Percentiles rank a stretch among this genome's conserved stretches.
Evolutionary conservation across 2,797 vertebrate genomes (phyloP).

Genomic region (Lepus oiostolus): DNA sequence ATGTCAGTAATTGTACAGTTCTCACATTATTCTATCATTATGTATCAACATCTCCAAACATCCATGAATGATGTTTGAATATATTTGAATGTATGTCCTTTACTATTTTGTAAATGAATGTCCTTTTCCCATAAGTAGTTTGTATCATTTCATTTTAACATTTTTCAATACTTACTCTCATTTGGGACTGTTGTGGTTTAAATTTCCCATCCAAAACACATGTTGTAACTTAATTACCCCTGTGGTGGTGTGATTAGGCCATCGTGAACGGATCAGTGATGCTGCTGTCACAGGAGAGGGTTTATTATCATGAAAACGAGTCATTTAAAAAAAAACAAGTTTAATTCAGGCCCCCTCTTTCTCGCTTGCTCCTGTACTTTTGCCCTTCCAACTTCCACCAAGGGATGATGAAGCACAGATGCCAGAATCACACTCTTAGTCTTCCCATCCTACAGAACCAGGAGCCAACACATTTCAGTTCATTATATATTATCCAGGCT

Average conservation of each 20-base stretch:
- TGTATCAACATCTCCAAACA: conserved; percentile 35
- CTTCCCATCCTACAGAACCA: not conserved
- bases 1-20: conserved; percentile 32
- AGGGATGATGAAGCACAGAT: not conserved
- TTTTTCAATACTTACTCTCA: conserved; percentile 21
- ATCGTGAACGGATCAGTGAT: too few relatives aligned
- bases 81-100: not conserved
- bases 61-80: not conserved
- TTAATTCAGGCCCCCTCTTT: not conserved
- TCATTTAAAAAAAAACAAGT: not conserved
- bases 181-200: not conserved
- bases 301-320: not conserved
- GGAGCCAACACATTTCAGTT: not conserved
- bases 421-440: not conserved
- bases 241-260: not conserved
- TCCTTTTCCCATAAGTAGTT: not conserved
- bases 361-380: not conserved
- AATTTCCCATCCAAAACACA: not conserved
- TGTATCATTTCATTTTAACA: not conserved
- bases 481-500: not conserved
- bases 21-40: conserved; percentile 17
- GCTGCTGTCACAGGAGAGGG: not conserved
- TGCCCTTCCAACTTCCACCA: not conserved
- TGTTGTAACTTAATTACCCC: not conserved
- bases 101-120: conserved; percentile 12